Percentiles rank a stretch among this genome's conserved stretches.
Conservation (phyloP, 2,113 vertebrate species). For the Phalacrocorax aristotelis region DNA sequence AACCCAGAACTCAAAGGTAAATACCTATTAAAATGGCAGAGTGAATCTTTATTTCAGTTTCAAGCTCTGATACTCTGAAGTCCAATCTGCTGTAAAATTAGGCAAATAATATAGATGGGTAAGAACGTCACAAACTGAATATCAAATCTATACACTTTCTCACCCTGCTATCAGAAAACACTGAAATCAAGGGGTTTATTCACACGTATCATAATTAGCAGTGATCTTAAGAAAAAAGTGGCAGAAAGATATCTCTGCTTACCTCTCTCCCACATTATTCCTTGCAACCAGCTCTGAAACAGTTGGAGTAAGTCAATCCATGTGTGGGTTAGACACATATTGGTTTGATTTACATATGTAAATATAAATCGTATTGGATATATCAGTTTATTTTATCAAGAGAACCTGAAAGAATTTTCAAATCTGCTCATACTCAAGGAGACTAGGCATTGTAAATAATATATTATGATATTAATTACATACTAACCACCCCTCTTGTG, state of each 20-base stretch:
- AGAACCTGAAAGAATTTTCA: constrained; percentile 13
- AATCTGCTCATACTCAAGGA: constrained; percentile 41
- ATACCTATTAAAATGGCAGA: background rate
- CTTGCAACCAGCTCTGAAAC: background rate
- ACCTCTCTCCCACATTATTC: background rate
- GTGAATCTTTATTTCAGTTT: background rate
- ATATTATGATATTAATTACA: constrained; percentile 26
- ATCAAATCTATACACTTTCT: background rate
- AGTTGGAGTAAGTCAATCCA: background rate
- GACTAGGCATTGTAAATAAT: constrained; percentile 17
- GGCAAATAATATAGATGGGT: background rate
- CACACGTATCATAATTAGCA: background rate
- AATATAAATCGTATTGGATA: constrained; percentile 17
- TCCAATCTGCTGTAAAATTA: background rate
- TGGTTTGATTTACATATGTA: constrained; percentile 51
- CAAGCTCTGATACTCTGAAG: background rate
- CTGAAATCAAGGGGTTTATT: background rate
- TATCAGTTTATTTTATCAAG: constrained; percentile 50
- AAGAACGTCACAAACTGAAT: background rate
- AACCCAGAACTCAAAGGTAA: constrained; percentile 31
- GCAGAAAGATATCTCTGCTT: background rate
- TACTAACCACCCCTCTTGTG: background rate
- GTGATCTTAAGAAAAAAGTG: background rate
- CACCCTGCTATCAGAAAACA: background rate
- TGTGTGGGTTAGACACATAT: constrained; percentile 25